Conservation (phyloP, 2,888 invertebrate genomes). For the Scaptomyza reducta region DNA sequence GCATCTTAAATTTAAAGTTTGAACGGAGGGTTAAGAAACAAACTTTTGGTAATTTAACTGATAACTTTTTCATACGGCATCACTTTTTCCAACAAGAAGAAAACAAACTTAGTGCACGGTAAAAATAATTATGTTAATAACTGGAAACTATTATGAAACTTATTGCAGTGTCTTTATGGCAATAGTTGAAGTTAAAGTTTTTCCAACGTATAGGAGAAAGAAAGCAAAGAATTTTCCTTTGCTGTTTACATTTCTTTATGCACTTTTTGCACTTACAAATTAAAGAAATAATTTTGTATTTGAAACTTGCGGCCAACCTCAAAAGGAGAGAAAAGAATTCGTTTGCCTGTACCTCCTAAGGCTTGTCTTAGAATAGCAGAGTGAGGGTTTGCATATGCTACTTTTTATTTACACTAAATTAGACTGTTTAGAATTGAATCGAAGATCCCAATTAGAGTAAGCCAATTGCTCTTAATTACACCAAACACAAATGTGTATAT, state of each 20-base stretch:
- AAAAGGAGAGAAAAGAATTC: background rate
- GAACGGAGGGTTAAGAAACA: background rate
- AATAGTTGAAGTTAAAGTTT: constrained; percentile 29
- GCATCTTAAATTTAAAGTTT: constrained; percentile 11
- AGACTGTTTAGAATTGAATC: constrained; percentile 32
- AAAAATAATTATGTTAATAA: constrained; percentile 69
- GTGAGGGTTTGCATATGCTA: constrained; percentile 1
- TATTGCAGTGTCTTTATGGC: constrained; percentile 55
- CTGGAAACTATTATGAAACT: constrained; percentile 63
- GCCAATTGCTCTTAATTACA: constrained; percentile 61
- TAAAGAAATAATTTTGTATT: constrained; percentile 2
- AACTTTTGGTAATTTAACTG: constrained; percentile 26
- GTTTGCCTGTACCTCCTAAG: background rate
- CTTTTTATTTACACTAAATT: constrained; percentile 56
- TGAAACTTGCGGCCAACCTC: background rate
- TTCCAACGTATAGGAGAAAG: constrained; percentile 12
- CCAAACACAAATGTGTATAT: constrained; percentile 60
- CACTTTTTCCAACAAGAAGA: background rate
- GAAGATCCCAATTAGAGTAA: constrained; percentile 47
- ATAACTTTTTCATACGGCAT: constrained; percentile 26
- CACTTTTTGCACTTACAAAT: constrained; percentile 6
- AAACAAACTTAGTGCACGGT: constrained; percentile 8
- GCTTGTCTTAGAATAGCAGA: background rate
- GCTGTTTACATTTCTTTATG: constrained; percentile 3
- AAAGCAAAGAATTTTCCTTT: constrained; percentile 33